These are phyloP conservation scores for Alcedo atthis DNA, from an alignment of 2,797 vertebrate species.

Conservation along the genomic window DNA sequence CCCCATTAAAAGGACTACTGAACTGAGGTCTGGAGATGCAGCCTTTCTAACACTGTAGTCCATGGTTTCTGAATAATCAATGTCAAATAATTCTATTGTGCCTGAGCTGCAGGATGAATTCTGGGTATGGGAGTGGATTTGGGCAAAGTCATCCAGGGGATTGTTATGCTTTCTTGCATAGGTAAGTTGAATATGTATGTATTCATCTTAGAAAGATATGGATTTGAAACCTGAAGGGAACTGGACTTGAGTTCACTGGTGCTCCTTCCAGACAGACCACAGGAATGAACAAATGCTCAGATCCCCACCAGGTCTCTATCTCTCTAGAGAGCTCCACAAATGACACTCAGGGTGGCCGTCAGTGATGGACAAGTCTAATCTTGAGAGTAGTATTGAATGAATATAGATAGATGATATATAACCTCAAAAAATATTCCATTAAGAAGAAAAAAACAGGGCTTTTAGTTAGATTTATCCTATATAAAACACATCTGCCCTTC, in stretches of 20 bases:
- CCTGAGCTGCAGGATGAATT: background rate
- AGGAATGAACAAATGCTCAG: background rate
- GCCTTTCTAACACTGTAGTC: background rate
- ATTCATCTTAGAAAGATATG: background rate
- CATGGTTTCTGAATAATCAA: background rate
- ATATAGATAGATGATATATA: background rate
- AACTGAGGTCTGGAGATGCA: background rate
- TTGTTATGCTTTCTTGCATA: background rate
- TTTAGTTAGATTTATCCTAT: background rate
- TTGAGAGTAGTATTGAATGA: background rate
- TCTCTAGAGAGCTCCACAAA: background rate
- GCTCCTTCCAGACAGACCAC: background rate
- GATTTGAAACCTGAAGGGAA: background rate
- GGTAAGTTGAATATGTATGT: background rate
- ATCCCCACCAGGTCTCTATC: background rate
- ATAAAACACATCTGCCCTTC: background rate
- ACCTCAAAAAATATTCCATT: background rate
- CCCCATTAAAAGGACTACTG: background rate
- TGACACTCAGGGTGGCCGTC: background rate
- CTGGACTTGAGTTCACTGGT: background rate
- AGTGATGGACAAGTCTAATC: background rate
- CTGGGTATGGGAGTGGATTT: background rate
- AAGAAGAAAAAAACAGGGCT: background rate
- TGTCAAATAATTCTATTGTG: background rate
- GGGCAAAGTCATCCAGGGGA: background rate